Evolutionary conservation across 2,888 invertebrate genomes (phyloP).

Genomic region (Philonicus albiceps): DNA sequence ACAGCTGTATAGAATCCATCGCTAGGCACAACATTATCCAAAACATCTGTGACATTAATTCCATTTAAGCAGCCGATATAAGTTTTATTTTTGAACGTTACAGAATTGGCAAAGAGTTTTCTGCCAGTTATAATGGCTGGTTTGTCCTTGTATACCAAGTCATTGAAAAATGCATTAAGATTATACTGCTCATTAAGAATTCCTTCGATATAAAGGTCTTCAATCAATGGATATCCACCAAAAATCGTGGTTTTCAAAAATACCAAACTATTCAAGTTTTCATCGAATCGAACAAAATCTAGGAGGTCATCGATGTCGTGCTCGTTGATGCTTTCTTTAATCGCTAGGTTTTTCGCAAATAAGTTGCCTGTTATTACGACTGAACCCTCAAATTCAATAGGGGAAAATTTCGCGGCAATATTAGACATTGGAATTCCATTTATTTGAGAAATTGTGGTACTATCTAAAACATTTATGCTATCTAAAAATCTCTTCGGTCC

Average conservation of each 20-base stretch:
- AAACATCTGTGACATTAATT: constrained; percentile 57
- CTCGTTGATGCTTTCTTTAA: constrained; percentile 52
- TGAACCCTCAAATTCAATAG: constrained; percentile 52
- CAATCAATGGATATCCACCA: constrained; percentile 47
- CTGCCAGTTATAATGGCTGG: constrained; percentile 52
- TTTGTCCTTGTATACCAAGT: constrained; percentile 55
- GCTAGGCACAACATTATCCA: constrained; percentile 61
- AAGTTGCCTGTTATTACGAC: constrained; percentile 56
- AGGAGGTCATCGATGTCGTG: constrained; percentile 48
- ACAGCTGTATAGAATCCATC: constrained; percentile 54
- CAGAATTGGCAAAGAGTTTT: constrained; percentile 57
- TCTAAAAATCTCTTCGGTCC: constrained; percentile 56
- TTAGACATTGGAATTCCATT: constrained; percentile 60
- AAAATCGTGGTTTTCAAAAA: constrained; percentile 54
- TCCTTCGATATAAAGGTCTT: constrained; percentile 55
- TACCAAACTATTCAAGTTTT: constrained; percentile 51
- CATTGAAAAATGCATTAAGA: constrained; percentile 54
- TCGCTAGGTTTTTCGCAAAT: constrained; percentile 50
- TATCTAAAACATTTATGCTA: constrained; percentile 56
- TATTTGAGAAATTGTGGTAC: constrained; percentile 58
- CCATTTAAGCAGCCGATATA: constrained; percentile 57
- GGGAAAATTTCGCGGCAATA: constrained; percentile 59
- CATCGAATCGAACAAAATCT: constrained; percentile 53
- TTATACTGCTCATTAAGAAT: constrained; percentile 54
- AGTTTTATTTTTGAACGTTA: constrained; percentile 57